Base-by-base conservation (phyloP, 2,797 vertebrate genomes). In the Psittacula echo region DNA sequence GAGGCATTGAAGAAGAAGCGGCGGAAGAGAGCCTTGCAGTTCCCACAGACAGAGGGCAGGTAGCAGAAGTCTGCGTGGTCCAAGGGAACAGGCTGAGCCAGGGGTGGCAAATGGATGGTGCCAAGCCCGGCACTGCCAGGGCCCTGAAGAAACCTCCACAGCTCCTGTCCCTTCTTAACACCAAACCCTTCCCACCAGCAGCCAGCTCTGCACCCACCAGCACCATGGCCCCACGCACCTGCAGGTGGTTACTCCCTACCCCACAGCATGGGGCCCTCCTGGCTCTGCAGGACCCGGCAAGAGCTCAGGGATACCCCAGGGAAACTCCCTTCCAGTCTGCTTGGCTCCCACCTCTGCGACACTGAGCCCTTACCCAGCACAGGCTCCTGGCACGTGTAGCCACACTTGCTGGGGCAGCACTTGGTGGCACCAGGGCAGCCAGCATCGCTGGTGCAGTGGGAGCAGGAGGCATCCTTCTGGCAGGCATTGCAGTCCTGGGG, bases 371-470 rank as follows among this genome's bases (percentile, higher is more conserved):
- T 79, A 96, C 96, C 96, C 45, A 68, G 13, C 94, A 96, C 96
- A 1, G 96, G 95, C 87, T 96, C 94, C 95, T 96, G 96, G 91
- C 96, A 96, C 0, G 65, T 94, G 87, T 94, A 45, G 53, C 96
- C 96, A 0, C 96, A 96, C 76, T 96, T 96, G 96, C 95, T 83
- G 79, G 96, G 96, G 62, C 96, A 96, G 93, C 96, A 96, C 45
- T 96, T 96, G 94, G 87, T 91, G 73, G 42, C 79, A 45, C 91
- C 93, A 0, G 4, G 95, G 66, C 96, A 96, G 85, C 62, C 7
- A 1, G 82, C 39, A 1, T 96, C 96, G 0, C 48, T 7, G 11
- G 75, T 20, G 48, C 96, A 96, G 93, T 0, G 85, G 1, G 26
- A 80, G 53, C 95, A 94, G 48, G 89, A 67, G 61, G 16, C 20